Base-by-base conservation (phyloP, 2,113 vertebrate species). In the Ahaetulla prasina region DNA sequence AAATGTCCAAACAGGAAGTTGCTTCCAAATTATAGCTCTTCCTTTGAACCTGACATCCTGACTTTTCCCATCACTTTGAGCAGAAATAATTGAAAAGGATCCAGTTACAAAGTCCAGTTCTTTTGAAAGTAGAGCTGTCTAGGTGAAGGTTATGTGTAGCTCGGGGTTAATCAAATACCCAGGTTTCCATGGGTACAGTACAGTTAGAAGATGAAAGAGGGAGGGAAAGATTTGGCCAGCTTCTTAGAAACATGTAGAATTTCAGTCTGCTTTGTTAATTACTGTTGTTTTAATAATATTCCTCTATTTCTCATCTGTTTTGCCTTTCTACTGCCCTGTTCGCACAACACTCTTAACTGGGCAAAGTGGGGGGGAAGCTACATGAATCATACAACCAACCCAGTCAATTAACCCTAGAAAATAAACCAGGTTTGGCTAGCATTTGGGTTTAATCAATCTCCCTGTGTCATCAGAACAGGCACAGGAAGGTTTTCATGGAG, bases 21-120 rank as follows among this genome's bases (percentile, higher is more conserved):
- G 92, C 97, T 97, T 96, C 95, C 6, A 95, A 94, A 97, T 97
- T 96, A 96, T 95, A 97, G 94, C 95, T 96, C 96, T 93, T 97
- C 96, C 97, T 96, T 94, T 98, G 97, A 98, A 98, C 97, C 98
- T 98, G 98, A 97, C 98, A 98, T 98, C 98, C 98, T 97, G 98
- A 97, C 95, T 97, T 97, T 96, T 97, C 96, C 95, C 94, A 93
- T 96, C 94, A 93, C 98, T 98, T 98, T 98, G 98, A 98, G 98
- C 98, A 98, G 95, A 96, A 97, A 96, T 97, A 97, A 97, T 97
- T 97, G 97, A 97, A 96, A 96, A 97, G 96, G 97, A 95, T 99
- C 98, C 96, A 94, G 97, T 99, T 98, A 98, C 98, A 97, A 97
- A 94, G 97, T 97, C 96, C 90, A 96, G 97, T 96, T 96, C 97